A percentile compares a stretch with the other conserved stretches of the same genome.
phyloP scores from a whole-genome alignment of 1,140 invertebrate genomes.

The Cydia amplana region DNA sequence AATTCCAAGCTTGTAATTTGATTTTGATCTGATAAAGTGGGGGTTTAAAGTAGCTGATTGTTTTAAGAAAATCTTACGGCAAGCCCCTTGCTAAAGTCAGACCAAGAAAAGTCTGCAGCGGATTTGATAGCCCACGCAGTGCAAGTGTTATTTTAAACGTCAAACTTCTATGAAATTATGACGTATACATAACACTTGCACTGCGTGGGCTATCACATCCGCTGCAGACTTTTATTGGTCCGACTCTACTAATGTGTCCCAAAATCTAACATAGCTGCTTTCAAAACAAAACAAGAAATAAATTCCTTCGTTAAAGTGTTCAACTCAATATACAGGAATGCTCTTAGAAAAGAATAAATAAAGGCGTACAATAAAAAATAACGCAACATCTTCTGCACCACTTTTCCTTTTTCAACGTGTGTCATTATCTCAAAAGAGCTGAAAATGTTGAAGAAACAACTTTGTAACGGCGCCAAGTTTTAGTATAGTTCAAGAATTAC shows the following conservation, averaged over 20 bases:
- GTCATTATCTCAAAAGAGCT: constrained; percentile 21
- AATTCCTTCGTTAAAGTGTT: neutral
- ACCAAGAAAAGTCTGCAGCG: too few species aligned
- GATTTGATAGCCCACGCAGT: too few species aligned
- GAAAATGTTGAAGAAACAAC: constrained; percentile 19
- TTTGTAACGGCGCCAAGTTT: neutral
- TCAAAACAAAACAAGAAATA: neutral
- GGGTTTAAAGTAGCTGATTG: neutral
- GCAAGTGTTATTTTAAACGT: too few species aligned
- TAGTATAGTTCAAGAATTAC: neutral
- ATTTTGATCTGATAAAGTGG: neutral
- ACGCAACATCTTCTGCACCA: neutral
- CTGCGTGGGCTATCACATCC: too few species aligned
- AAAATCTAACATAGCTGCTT: too few species aligned
- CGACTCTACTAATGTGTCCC: too few species aligned
- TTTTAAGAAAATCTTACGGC: neutral
- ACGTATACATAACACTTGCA: too few species aligned
- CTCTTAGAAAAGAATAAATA: neutral
- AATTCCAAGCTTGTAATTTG: neutral
- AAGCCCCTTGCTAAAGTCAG: too few species aligned
- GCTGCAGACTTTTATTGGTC: too few species aligned
- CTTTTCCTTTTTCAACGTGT: neutral
- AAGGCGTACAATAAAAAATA: neutral
- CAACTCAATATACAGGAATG: too few species aligned
- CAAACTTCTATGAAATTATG: too few species aligned